A percentile compares a stretch with the other conserved stretches of the same genome.
Conservation (phyloP, 1,140 invertebrate genomes). For the Drosophila tropicalis region DNA sequence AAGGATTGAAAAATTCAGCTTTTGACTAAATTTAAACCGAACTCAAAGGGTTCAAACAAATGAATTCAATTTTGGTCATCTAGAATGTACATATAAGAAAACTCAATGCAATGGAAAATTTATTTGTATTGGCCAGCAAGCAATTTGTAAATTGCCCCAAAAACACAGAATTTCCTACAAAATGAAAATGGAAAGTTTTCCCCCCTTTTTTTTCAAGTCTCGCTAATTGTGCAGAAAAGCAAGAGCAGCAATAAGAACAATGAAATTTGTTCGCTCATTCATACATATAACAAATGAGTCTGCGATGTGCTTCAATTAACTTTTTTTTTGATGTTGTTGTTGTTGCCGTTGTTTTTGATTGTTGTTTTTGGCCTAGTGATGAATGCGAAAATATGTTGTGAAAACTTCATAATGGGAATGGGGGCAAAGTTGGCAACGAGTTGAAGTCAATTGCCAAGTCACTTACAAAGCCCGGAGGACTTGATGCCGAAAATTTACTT, state of each 20-base stretch:
- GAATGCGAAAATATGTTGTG: conserved; percentile 79
- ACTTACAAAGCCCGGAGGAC: conserved; percentile 28
- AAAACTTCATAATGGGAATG: conserved; percentile 76
- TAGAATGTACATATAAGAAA: too few species aligned
- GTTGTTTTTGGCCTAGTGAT: conserved; percentile 63
- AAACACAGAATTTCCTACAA: conserved; percentile 45
- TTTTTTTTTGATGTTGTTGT: conserved; percentile 22
- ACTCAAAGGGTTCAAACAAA: too few species aligned
- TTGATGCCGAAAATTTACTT: conserved; percentile 6
- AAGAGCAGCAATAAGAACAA: conserved; percentile 51
- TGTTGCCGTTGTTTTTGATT: neutral
- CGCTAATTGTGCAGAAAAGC: conserved; percentile 70
- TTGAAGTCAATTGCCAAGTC: conserved; percentile 54
- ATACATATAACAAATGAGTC: conserved; percentile 68
- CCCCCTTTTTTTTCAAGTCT: conserved; percentile 13
- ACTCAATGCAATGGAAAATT: neutral
- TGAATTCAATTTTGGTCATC: too few species aligned
- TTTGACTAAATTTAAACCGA: too few species aligned
- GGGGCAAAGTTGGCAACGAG: conserved; percentile 42
- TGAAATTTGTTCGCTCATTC: conserved; percentile 4
- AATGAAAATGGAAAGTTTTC: conserved; percentile 51
- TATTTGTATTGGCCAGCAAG: neutral
- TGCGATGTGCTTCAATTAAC: conserved; percentile 74
- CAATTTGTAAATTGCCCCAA: conserved; percentile 46
- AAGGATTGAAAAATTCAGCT: too few species aligned